Conservation (phyloP, 2,113 vertebrate genomes). For the Cavia aperea region DNA sequence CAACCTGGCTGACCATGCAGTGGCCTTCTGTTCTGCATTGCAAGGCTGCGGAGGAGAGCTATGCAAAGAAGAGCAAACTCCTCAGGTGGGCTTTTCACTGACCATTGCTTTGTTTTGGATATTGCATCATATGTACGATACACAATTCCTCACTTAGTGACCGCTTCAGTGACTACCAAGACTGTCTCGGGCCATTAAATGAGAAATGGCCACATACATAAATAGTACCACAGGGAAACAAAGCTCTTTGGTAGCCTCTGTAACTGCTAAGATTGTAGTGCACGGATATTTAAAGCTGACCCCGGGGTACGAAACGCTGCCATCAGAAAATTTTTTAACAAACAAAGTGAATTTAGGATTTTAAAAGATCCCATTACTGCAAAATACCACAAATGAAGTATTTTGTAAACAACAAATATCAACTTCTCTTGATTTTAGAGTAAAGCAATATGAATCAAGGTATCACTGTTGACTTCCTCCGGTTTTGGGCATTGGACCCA, state of each 20-base stretch:
- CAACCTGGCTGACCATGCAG: not conserved
- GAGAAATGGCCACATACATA: not conserved
- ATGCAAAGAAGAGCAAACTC: not conserved
- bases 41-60: not conserved
- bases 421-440: not conserved
- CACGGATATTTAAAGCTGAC: not conserved
- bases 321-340: not conserved
- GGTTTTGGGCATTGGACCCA: not conserved
- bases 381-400: not conserved
- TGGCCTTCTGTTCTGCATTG: not conserved
- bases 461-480: not conserved
- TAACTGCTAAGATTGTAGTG: not conserved
- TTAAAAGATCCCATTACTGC: not conserved
- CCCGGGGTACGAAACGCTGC: not conserved
- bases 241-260: not conserved
- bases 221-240: slow-evolving; percentile 18
- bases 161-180: not conserved
- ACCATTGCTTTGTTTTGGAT: not conserved
- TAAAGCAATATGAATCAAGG: not conserved
- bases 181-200: not conserved
- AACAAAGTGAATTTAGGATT: slow-evolving; percentile 6
- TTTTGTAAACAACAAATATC: not conserved
- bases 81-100: not conserved
- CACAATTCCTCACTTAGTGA: not conserved
- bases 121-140: not conserved